Conservation (phyloP, 2,797 vertebrate species). For the Darevskia mixta region DNA sequence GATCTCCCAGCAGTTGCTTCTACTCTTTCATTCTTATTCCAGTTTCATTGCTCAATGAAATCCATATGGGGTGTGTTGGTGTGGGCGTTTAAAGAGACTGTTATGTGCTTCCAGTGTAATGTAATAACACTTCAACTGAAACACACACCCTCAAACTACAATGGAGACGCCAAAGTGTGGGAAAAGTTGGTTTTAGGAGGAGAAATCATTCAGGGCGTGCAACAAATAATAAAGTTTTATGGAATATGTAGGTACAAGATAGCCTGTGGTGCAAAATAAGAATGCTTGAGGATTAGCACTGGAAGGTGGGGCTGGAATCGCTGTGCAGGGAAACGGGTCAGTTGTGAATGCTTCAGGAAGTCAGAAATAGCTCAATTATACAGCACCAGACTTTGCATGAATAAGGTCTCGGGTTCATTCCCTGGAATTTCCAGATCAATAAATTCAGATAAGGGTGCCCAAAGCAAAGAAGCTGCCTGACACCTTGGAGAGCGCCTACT, state of each 20-base stretch:
- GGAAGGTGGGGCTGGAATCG: constrained; percentile 20
- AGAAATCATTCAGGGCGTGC: constrained; percentile 73
- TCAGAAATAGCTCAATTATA: background rate
- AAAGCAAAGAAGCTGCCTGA: background rate
- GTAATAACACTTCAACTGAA: constrained; percentile 82
- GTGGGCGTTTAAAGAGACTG: constrained; percentile 68
- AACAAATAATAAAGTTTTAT: constrained; percentile 75
- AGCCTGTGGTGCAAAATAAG: constrained; percentile 57
- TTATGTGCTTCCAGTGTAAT: constrained; percentile 80
- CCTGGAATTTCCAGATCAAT: background rate
- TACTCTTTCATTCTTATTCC: constrained; percentile 82
- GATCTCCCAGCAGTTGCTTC: constrained; percentile 77
- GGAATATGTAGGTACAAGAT: constrained; percentile 64
- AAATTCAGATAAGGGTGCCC: background rate
- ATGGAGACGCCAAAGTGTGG: constrained; percentile 78
- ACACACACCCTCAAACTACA: constrained; percentile 78
- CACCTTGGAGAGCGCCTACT: background rate
- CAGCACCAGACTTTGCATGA: background rate
- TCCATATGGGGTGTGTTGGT: constrained; percentile 72
- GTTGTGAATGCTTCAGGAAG: constrained; percentile 40
- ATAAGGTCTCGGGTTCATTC: background rate
- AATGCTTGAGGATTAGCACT: constrained; percentile 56
- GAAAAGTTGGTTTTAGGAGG: constrained; percentile 77
- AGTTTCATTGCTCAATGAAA: constrained; percentile 84
- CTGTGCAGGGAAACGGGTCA: constrained; percentile 48